These are phyloP conservation scores for Chaetodon trifascialis DNA, from an alignment of 2,113 vertebrate species.

Conservation along the genomic window DNA sequence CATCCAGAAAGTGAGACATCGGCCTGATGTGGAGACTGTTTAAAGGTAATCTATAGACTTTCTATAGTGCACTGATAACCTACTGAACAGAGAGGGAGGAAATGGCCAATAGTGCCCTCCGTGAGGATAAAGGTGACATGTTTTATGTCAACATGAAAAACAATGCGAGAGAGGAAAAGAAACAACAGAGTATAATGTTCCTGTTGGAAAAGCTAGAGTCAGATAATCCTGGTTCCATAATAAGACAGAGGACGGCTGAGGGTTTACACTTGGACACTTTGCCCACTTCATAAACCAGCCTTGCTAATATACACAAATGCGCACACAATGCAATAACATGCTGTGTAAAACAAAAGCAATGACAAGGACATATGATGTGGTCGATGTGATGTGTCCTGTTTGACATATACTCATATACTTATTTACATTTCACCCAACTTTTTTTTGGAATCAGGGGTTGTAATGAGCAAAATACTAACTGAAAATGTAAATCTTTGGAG, in stretches of 20 bases:
- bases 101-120: background rate
- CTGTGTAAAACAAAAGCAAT: too few species aligned
- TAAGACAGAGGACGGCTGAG: background rate
- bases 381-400: too few species aligned
- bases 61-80: too few species aligned
- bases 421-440: too few species aligned
- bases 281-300: too few species aligned
- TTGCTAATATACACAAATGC: background rate
- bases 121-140: background rate
- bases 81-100: too few species aligned
- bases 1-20: background rate
- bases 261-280: too few species aligned
- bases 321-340: background rate
- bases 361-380: too few species aligned
- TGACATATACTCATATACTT: too few species aligned
- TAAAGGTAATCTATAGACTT: background rate
- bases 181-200: background rate
- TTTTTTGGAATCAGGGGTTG: too few species aligned
- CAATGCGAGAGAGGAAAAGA: background rate
- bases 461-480: background rate
- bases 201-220: background rate
- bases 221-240: background rate
- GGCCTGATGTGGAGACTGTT: background rate
- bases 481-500: background rate
- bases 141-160: background rate